Evolutionary conservation across 2,113 vertebrate species (phyloP), one percentile per base, ranked within the genome.

Genomic region (Podocnemis expansa): DNA sequence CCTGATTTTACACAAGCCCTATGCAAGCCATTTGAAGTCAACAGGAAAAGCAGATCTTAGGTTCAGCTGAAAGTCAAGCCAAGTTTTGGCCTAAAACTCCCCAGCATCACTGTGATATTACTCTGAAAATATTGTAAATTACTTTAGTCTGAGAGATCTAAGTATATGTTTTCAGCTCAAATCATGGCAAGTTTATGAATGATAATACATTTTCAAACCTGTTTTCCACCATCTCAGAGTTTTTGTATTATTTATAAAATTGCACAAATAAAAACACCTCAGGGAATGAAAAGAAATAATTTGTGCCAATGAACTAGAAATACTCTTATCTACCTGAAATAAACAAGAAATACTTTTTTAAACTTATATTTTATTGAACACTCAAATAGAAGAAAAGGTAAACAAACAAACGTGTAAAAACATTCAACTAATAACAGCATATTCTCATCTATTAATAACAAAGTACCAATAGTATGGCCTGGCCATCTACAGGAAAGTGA

Each of bases 271-370:
- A 79, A 93, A n/a, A 93, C 70, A 60, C 24, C 34, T 52, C 51
- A 52, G 2, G 2, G 12, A 38, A 25, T 93, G 60, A 2, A 3
- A 84, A 79, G 24, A 78, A 76, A 47, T 43, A 6, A 45, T 29
- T 22, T 45, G 75, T 27, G 25, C 24, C 41, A 47, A 47, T 14
- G 43, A 25, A 43, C 24, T 45, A 31, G 12, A 45, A 78, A 47
- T 85, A 76, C 13, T 76, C 14, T 90, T 38, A 11, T 80, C 17
- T 58, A 1, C 2, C 29, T 75, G 47, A 60, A 5, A 8, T 41
- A 85, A 47, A n/a, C 5, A 89, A 85, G 86, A 70, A 13, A 79
- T 78, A 25, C 14, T 54, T 13, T 82, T 96, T 14, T 31, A 96
- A 41, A 92, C 41, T 5, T 70, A 21, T 88, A 54, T 31, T 73